Evolutionary conservation across 2,888 invertebrate genomes (phyloP).

Genomic region (Mimachlamys varia): DNA sequence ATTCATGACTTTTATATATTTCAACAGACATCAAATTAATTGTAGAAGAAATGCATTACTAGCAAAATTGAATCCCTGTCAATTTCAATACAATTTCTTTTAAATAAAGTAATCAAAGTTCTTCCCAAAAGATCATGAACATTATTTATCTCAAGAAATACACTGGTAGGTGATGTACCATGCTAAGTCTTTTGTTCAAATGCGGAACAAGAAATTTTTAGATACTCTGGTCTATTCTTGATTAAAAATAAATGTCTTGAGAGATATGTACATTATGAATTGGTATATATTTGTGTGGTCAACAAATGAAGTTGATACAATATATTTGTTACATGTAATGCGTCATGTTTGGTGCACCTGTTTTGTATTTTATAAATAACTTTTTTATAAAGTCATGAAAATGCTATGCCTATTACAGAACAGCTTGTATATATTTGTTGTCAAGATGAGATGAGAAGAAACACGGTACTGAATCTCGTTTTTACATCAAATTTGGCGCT

Average conservation of each 20-base stretch:
- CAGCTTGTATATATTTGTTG: not conserved
- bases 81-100: not conserved
- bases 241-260: too few species aligned
- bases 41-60: too few species aligned
- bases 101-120: not conserved
- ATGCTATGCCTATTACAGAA: not conserved
- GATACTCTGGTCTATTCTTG: too few species aligned
- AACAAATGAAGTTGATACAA: not conserved
- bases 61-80: too few species aligned
- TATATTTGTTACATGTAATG: not conserved
- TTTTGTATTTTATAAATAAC: not conserved
- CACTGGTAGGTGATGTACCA: not conserved
- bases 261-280: too few species aligned
- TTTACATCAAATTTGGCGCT: not conserved
- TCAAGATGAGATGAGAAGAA: not conserved
- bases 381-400: not conserved
- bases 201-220: too few species aligned
- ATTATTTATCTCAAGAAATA: not conserved
- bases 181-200: too few species aligned
- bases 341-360: not conserved
- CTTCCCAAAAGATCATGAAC: not conserved
- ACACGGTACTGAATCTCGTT: not conserved
- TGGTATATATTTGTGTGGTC: too few species aligned
- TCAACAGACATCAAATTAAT: too few species aligned
- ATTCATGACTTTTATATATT: too few species aligned